Conservation (phyloP, 2,797 vertebrate genomes). For the Sebastes melanostomus region DNA sequence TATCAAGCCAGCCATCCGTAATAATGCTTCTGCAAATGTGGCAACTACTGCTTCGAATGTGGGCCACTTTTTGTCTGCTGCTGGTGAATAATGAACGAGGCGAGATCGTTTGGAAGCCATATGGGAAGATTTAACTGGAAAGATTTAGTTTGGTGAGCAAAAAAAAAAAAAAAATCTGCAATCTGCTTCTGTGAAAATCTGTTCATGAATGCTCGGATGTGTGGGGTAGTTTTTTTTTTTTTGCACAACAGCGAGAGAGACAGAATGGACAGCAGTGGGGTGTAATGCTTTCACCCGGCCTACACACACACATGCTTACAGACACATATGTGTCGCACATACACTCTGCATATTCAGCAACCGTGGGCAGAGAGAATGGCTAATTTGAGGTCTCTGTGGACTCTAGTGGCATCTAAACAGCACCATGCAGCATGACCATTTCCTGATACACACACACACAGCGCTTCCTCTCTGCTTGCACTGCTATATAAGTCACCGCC, state of each 20-base stretch:
- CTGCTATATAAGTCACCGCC: neutral
- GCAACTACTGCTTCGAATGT: conserved; percentile 17
- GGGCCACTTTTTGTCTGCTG: conserved; percentile 36
- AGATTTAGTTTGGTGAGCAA: conserved; percentile 45
- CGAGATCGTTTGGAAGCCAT: conserved; percentile 49
- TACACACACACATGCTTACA: conserved; percentile 24
- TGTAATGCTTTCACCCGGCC: conserved; percentile 45
- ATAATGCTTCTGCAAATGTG: conserved; percentile 37
- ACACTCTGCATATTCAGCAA: conserved; percentile 23
- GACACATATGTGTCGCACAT: conserved; percentile 24
- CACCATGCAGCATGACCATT: conserved; percentile 20
- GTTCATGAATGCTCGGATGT: conserved; percentile 25
- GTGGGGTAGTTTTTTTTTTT: neutral
- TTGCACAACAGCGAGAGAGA: conserved; percentile 42
- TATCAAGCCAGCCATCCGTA: conserved; percentile 18
- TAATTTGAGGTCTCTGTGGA: conserved; percentile 50
- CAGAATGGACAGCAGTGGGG: conserved; percentile 69
- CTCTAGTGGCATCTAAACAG: conserved; percentile 12
- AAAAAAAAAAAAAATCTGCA: conserved; percentile 23
- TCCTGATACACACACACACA: conserved; percentile 6
- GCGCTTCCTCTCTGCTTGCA: neutral
- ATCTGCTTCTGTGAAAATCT: conserved; percentile 60
- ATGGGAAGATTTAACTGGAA: conserved; percentile 51
- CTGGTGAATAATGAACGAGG: conserved; percentile 55
- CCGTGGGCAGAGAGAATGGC: conserved; percentile 7